Percentiles rank a stretch among this genome's conserved stretches.
Conservation (phyloP, 2,888 invertebrate genomes). For the Trissolcus brochymenae region DNA sequence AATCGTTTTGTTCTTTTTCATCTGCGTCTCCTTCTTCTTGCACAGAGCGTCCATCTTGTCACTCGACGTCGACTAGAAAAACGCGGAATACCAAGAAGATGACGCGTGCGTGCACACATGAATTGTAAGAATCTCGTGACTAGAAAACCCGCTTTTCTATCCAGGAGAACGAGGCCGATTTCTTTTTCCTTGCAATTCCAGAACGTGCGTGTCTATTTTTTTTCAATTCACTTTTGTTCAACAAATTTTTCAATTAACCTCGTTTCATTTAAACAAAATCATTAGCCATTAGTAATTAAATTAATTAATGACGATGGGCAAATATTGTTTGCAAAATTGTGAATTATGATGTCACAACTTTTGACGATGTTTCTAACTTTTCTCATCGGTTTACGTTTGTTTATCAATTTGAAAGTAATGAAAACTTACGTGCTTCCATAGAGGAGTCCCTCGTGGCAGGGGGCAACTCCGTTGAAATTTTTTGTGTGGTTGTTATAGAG, state of each 20-base stretch:
- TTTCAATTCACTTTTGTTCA: too few relatives aligned
- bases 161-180: slow-evolving; percentile 33
- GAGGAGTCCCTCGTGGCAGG: slow-evolving; percentile 70
- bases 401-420: background rate
- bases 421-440: slow-evolving; percentile 73
- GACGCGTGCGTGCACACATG: slow-evolving; percentile 47
- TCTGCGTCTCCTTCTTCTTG: slow-evolving; percentile 33
- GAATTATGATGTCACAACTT: background rate
- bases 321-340: too few relatives aligned
- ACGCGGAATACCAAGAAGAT: slow-evolving; percentile 54
- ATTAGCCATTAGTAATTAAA: too few relatives aligned
- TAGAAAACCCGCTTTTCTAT: slow-evolving; percentile 33
- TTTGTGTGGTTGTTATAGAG: slow-evolving; percentile 50
- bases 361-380: background rate
- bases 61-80: slow-evolving; percentile 50
- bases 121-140: slow-evolving; percentile 40
- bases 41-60: slow-evolving; percentile 50
- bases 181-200: slow-evolving; percentile 17
- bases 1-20: slow-evolving; percentile 11
- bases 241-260: background rate
- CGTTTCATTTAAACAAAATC: background rate
- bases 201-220: background rate
- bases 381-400: background rate
- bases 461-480: slow-evolving; percentile 66
- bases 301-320: too few relatives aligned